A percentile compares a stretch with the other conserved stretches of the same genome.
phyloP scores from a whole-genome alignment of 1,140 invertebrate species.

The Eubasilissa regina region DNA sequence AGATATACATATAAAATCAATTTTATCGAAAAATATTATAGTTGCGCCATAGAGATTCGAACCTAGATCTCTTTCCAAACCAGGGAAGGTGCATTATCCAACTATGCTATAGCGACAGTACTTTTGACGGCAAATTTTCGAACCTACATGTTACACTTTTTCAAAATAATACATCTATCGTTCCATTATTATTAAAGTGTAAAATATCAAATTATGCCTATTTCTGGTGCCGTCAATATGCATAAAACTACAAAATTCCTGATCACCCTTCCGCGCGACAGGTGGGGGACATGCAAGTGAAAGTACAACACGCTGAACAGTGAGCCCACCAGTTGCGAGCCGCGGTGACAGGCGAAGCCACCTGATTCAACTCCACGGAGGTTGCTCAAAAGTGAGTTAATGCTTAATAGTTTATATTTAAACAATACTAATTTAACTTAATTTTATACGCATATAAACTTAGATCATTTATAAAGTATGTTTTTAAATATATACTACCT shows the following conservation, averaged over 20 bases:
- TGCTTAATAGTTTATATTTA: neutral
- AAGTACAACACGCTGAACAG: conserved; percentile 14
- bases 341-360: neutral
- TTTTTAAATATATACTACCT: neutral
- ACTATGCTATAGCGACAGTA: too few species aligned
- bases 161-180: too few species aligned
- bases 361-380: neutral
- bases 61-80: too few species aligned
- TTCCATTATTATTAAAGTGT: too few species aligned
- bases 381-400: conserved; percentile 1
- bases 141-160: too few species aligned
- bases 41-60: too few species aligned
- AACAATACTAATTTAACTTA: neutral
- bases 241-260: neutral
- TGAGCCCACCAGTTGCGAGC: neutral
- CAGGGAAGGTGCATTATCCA: too few species aligned
- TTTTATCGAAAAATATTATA: too few species aligned
- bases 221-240: too few species aligned
- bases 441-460: neutral
- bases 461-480: neutral
- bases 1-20: too few species aligned
- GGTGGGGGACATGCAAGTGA: conserved; percentile 14
- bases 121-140: too few species aligned
- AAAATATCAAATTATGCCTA: too few species aligned
- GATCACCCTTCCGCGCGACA: neutral